Percentiles rank a stretch among this genome's conserved stretches.
These are phyloP conservation scores for Ptychobarbus kaznakovi DNA, from an alignment of 2,797 vertebrate species.

Conservation along the genomic window DNA sequence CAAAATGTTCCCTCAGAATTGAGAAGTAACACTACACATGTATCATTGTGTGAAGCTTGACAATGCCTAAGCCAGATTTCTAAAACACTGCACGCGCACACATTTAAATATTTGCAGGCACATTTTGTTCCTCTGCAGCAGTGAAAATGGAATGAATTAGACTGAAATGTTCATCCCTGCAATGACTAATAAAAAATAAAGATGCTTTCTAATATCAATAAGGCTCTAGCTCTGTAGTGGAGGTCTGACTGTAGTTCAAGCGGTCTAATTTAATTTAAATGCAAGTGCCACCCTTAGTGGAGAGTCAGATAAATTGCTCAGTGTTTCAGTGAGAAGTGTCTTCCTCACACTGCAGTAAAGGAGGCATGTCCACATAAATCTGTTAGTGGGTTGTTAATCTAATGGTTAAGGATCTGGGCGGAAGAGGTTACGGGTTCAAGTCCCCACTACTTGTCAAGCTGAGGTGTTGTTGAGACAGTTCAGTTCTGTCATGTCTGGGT, in stretches of 20 bases:
- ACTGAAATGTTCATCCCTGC: constrained; percentile 2
- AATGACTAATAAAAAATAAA: neutral
- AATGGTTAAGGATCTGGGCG: constrained; percentile 3
- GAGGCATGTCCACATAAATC: neutral
- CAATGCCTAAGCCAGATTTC: constrained; percentile 42
- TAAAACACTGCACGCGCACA: constrained; percentile 10
- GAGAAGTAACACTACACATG: neutral
- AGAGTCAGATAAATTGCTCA: neutral
- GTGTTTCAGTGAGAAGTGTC: neutral
- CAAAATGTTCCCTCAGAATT: neutral
- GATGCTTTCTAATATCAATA: constrained; percentile 1
- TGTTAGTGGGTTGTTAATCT: constrained; percentile 7
- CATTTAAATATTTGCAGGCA: neutral
- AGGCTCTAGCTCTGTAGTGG: neutral
- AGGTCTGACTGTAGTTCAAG: constrained; percentile 19
- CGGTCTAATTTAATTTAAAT: constrained; percentile 30
- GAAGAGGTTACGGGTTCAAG: constrained; percentile 27
- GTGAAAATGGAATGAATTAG: neutral
- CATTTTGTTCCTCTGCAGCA: neutral
- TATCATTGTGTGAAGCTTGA: neutral
- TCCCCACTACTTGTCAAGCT: neutral
- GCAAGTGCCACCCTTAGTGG: neutral
- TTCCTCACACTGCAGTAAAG: constrained; percentile 7
- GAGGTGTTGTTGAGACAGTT: constrained; percentile 1
- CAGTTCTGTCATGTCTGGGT: neutral